These are phyloP conservation scores for Panurus biarmicus DNA, from an alignment of 2,113 vertebrate genomes.

Conservation along the genomic window DNA sequence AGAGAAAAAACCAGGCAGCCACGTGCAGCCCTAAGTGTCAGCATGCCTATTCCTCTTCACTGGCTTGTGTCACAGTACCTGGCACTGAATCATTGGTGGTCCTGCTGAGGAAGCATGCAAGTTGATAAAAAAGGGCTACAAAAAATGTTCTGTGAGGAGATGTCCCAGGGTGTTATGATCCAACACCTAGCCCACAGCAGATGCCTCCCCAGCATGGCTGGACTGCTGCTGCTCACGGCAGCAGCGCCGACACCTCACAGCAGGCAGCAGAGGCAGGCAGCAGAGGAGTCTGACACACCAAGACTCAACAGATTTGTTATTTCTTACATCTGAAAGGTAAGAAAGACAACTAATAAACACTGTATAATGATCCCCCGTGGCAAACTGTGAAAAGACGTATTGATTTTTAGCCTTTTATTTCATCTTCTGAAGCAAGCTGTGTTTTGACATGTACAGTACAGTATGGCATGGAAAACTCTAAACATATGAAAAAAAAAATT, in stretches of 20 bases:
- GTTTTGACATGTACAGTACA: not conserved
- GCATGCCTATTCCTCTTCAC: not conserved
- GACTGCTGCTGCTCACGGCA: accelerated
- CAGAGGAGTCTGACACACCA: not conserved
- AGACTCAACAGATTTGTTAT: not conserved
- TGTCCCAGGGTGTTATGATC: not conserved
- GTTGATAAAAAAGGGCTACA: not conserved
- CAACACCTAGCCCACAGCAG: not conserved
- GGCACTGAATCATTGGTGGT: not conserved
- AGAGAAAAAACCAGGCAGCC: accelerated
- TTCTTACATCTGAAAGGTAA: not conserved
- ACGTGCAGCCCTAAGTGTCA: accelerated
- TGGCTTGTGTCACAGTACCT: not conserved
- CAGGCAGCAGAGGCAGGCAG: not conserved
- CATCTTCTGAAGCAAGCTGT: not conserved
- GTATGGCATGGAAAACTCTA: not conserved
- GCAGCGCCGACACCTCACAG: accelerated
- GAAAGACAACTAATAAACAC: not conserved
- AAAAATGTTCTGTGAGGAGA: not conserved
- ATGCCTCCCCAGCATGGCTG: not conserved
- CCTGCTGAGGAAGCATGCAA: not conserved
- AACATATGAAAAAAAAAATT: not conserved
- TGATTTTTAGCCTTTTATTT: not conserved
- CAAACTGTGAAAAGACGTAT: not conserved
- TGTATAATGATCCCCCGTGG: not conserved